phyloP scores from a whole-genome alignment of 2,888 invertebrate species.

The Trachelus iudaicus region DNA sequence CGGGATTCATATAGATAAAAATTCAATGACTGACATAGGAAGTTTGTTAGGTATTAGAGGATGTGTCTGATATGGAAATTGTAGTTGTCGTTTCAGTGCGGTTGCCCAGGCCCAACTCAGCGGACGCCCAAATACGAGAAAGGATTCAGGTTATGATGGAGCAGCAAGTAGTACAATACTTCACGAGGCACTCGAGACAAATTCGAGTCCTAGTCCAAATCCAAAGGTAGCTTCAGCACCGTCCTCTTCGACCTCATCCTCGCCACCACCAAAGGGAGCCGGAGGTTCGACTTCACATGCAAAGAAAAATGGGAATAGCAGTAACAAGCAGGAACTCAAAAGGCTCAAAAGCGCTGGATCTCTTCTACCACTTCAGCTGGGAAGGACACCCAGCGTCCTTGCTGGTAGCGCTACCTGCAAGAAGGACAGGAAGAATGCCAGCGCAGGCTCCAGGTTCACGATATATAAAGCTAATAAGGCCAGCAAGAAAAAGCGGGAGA shows the following conservation, averaged over 20 bases:
- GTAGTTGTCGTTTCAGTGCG: conserved; percentile 54
- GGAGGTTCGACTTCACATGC: conserved; percentile 15
- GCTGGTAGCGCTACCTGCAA: conserved; percentile 69
- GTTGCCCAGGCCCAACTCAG: conserved; percentile 58
- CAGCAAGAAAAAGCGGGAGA: conserved; percentile 93
- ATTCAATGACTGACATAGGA: not conserved
- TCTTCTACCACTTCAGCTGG: conserved; percentile 56
- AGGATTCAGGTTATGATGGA: conserved; percentile 57
- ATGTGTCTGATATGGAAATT: conserved; percentile 36
- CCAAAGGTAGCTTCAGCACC: conserved; percentile 56
- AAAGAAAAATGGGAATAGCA: conserved; percentile 55
- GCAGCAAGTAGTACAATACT: conserved; percentile 51
- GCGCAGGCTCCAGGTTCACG: conserved; percentile 82
- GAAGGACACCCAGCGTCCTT: conserved; percentile 51
- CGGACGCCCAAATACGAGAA: conserved; percentile 41
- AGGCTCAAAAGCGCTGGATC: conserved; percentile 54
- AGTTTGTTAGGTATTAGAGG: not conserved
- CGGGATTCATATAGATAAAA: not conserved
- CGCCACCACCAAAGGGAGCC: conserved; percentile 38
- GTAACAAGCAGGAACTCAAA: conserved; percentile 56
- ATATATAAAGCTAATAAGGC: conserved; percentile 95
- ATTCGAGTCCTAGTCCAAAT: conserved; percentile 60
- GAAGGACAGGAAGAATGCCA: conserved; percentile 78
- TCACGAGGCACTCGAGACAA: conserved; percentile 54
- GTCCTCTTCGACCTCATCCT: conserved; percentile 59